Evolutionary conservation across 2,888 invertebrate genomes (phyloP), one percentile per base, ranked within the genome.

Genomic region (Keiferia lycopersicella): DNA sequence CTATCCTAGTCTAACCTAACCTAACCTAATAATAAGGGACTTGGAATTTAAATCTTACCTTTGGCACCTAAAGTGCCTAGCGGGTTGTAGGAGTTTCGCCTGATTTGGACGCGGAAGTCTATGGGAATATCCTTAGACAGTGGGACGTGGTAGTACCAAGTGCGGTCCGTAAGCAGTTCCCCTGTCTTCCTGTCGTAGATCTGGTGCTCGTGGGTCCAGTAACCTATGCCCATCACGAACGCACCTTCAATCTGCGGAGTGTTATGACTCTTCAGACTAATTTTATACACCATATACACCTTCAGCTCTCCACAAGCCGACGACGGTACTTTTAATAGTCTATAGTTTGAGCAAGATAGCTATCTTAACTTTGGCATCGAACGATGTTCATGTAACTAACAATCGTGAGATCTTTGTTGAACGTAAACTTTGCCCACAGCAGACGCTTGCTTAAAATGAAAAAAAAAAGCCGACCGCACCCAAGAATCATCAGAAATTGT

Each of bases 71-170:
- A 78, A 50, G 94, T 88, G 53, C 94, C 93, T 1, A 86, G 66
- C 0, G 89, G 88, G 81, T 94, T 94, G 0, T 91, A 87, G 57
- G 92, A 88, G 70, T 94, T 93, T 71, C 91, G 90, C 11, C 92
- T 83, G 65, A 95, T 91, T 41, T 89, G 89, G 2, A 95, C 82
- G 60, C 94, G 87, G 67, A 94, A 93, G 79, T 94, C 94, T 14
- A 93, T 83, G 0, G 95, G 94, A 71, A 95, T 94, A 72, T 95
- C 95, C 72, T 93, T 93, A 0, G 92, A 89, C 14, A 93, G 93
- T 0, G 94, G 94, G 14, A 93, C 92, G 75, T 94, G 93, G 73
- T 95, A 95, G 65, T 91, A 93, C 95, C 95, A 96, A 12, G 95
- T 94, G 63, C 94, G 90, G 73, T 94, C 90, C 14, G 95, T 95